Conservation (phyloP, 2,888 invertebrate genomes). For the Drosophila pseudotakahashii region DNA sequence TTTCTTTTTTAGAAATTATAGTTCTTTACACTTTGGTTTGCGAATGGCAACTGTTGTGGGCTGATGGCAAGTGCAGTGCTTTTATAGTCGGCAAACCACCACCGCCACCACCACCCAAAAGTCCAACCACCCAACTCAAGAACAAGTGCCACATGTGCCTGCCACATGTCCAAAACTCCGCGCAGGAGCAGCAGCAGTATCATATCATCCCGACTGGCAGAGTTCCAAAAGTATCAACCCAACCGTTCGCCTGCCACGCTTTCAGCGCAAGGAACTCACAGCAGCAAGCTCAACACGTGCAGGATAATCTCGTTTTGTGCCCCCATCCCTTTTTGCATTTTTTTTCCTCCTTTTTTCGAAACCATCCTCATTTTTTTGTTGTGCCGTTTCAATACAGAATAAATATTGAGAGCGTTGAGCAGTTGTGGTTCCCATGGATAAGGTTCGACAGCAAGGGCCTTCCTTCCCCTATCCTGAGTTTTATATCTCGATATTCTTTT, state of each 20-base stretch:
- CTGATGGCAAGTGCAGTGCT: slow-evolving; percentile 54
- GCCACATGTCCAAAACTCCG: slow-evolving; percentile 68
- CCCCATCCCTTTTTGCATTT: slow-evolving; percentile 20
- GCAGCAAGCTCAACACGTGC: slow-evolving; percentile 76
- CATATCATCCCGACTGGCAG: slow-evolving; percentile 8
- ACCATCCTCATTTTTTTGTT: slow-evolving; percentile 32
- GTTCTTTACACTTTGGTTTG: slow-evolving; percentile 47
- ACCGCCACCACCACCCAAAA: slow-evolving; percentile 45
- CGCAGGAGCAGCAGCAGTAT: slow-evolving; percentile 25
- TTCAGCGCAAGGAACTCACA: slow-evolving; percentile 52
- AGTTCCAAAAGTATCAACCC: slow-evolving; percentile 53
- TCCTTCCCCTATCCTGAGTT: slow-evolving; percentile 60
- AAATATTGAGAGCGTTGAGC: slow-evolving; percentile 81
- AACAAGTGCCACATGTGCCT: slow-evolving; percentile 73
- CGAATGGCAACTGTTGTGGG: slow-evolving; percentile 62
- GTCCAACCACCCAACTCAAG: slow-evolving; percentile 44
- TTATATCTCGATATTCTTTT: slow-evolving; percentile 35
- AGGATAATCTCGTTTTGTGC: slow-evolving; percentile 70
- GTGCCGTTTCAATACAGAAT: slow-evolving; percentile 70
- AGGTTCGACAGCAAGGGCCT: slow-evolving; percentile 66
- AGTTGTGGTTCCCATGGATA: slow-evolving; percentile 83
- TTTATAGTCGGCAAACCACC: slow-evolving; percentile 59
- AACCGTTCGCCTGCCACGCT: slow-evolving; percentile 68
- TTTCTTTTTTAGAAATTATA: slow-evolving; percentile 3
- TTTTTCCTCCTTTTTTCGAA: slow-evolving; percentile 10